Evolutionary conservation across 1,140 invertebrate genomes (phyloP), one percentile per base, ranked within the genome.

Genomic region (Lamellibrachia luymesi): DNA sequence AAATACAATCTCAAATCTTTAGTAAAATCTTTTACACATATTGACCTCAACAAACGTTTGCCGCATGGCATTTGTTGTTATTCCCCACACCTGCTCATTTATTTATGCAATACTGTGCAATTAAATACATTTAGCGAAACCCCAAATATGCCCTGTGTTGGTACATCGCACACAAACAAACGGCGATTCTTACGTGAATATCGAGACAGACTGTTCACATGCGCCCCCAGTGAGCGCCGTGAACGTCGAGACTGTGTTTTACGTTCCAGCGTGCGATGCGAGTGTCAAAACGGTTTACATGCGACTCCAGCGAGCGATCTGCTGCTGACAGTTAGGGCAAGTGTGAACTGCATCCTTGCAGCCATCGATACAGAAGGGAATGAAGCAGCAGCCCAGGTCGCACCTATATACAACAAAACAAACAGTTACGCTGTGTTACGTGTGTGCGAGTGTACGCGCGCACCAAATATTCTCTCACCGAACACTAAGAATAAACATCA

Each of bases 271-370:
- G 64, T 22, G 64, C 5, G 64, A 80, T 22, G 64, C 4, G 64
- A 80, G 2, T 80, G 17, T 80, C 13, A 10, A 80, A 22, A 22
- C 91, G 8, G 91, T 64, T 91, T 93, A 94, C 25, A 94, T 50
- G 51, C 95, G 94, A 93, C 94, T 95, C 92, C 93, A 95, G 51
- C 95, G 93, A 38, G 93, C 94, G n/a, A 96, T 93, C 50, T 94
- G 94, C 64, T 95, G 94, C 50, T 94, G 93, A 92, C 96, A 96
- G 93, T 96, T 96, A 25, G 96, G 95, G 92, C 96, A 96, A 50
- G 93, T 94, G 94, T 96, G 96, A 91, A 95, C 93, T 0, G 95
- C 95, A 93, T 96, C 96, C 93, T 96, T 95, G 93, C 95, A 95
- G 22, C 94, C 94, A 94, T 95, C 94, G 49, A 95, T 94, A 93